phyloP scores from a whole-genome alignment of 1,140 invertebrate species.

The Zaprionus nigranus region DNA sequence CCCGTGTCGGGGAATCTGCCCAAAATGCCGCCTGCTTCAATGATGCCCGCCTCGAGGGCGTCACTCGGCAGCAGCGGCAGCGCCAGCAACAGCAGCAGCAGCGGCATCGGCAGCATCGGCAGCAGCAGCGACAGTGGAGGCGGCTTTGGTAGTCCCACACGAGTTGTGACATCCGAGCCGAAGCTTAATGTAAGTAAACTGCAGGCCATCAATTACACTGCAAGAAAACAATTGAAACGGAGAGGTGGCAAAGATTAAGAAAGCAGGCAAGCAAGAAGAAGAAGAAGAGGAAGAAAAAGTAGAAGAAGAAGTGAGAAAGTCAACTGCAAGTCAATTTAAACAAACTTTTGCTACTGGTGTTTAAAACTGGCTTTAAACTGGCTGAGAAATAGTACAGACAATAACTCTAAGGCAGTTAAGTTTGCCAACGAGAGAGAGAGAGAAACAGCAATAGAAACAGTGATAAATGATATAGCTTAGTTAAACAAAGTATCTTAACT shows the following conservation, averaged over 20 bases:
- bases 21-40: conserved; percentile 76
- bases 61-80: conserved; percentile 29
- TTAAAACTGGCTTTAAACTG: conserved; percentile 3
- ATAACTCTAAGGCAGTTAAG: background rate
- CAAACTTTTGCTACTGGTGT: background rate
- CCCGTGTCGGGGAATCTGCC: conserved; percentile 83
- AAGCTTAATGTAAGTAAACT: conserved; percentile 80
- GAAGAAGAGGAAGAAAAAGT: background rate
- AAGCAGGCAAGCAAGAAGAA: background rate
- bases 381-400: background rate
- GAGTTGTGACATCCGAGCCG: conserved; percentile 78
- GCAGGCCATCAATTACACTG: conserved; percentile 41
- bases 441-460: background rate
- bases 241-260: background rate
- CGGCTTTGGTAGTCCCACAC: conserved; percentile 51
- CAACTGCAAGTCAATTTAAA: background rate
- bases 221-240: conserved; percentile 13
- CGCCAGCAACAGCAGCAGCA: conserved; percentile 18
- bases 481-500: conserved; percentile 1
- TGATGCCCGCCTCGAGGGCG: conserved; percentile 68
- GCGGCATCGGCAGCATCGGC: conserved; percentile 28
- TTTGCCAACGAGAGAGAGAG: background rate
- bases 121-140: conserved; percentile 32
- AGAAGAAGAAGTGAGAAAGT: background rate
- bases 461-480: conserved; percentile 4